Evolutionary conservation across 2,888 invertebrate species (phyloP).

Genomic region (Lysandra coridon): DNA sequence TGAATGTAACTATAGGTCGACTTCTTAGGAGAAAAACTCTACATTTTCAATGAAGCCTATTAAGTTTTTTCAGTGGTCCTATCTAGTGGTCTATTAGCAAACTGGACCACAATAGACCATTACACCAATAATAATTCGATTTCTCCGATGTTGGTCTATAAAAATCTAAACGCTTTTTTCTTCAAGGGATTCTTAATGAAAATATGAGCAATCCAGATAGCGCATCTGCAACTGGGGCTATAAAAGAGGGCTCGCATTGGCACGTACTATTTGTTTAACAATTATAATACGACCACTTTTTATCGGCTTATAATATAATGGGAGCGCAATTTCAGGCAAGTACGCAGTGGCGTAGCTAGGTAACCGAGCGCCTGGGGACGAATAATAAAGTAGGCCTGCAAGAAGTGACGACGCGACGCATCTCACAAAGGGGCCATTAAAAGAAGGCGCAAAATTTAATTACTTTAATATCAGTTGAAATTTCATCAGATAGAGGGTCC

Average conservation of each 20-base stretch:
- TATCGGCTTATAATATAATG: slow-evolving; percentile 42
- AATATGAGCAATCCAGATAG: slow-evolving; percentile 22
- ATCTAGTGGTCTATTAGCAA: slow-evolving; percentile 7
- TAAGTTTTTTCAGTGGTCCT: neutral
- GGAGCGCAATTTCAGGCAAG: slow-evolving; percentile 40
- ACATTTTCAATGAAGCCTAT: neutral
- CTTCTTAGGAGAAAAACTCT: neutral
- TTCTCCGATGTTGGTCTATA: neutral
- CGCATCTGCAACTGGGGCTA: neutral
- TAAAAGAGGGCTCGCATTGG: slow-evolving; percentile 30
- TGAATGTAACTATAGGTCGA: neutral
- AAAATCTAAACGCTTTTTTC: slow-evolving; percentile 10
- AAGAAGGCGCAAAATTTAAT: too few species aligned
- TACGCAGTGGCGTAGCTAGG: neutral
- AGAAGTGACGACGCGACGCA: too few species aligned
- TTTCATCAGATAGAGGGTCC: neutral
- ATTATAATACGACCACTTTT: slow-evolving; percentile 40
- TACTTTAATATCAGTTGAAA: too few species aligned
- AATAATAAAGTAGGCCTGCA: too few species aligned
- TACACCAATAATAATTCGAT: neutral
- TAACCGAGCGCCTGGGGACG: neutral
- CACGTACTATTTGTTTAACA: slow-evolving; percentile 42
- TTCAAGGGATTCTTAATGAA: neutral
- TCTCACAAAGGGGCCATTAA: too few species aligned
- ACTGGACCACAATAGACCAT: neutral